These are phyloP conservation scores for Pandemis heparana DNA, from an alignment of 2,888 invertebrate species.

Conservation along the genomic window DNA sequence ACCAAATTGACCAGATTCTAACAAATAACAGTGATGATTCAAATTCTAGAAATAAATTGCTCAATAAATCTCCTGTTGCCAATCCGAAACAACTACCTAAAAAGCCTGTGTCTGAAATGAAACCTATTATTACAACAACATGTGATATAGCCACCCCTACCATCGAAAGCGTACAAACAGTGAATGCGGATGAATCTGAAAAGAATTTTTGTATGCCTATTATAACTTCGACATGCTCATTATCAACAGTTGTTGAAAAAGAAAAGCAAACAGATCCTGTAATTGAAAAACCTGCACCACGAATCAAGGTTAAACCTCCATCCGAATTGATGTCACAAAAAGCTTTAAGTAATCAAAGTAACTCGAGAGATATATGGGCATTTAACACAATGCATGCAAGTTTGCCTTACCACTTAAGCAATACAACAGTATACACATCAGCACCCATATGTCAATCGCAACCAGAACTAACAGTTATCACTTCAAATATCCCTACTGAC, in stretches of 20 bases:
- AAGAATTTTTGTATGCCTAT: conserved; percentile 60
- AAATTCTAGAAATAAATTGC: conserved; percentile 52
- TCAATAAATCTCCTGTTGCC: conserved; percentile 70
- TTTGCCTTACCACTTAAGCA: conserved; percentile 5
- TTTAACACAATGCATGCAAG: conserved; percentile 16
- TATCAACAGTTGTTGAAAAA: conserved; percentile 52
- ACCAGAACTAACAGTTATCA: background rate
- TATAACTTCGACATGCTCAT: conserved; percentile 68
- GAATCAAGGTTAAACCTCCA: conserved; percentile 76
- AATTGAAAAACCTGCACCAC: conserved; percentile 52
- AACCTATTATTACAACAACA: conserved; percentile 40
- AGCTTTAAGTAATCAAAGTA: conserved; percentile 51
- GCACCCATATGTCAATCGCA: background rate
- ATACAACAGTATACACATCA: background rate
- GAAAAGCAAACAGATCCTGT: conserved; percentile 28
- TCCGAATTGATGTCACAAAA: conserved; percentile 71
- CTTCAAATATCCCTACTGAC: background rate
- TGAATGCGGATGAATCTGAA: conserved; percentile 33
- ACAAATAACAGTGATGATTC: conserved; percentile 3
- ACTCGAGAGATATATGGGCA: conserved; percentile 37
- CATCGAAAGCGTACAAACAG: background rate
- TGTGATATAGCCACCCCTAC: background rate
- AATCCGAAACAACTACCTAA: conserved; percentile 76
- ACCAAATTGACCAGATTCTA: background rate
- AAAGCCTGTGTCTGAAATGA: conserved; percentile 49